phyloP scores from a whole-genome alignment of 2,113 vertebrate genomes.

The Desmodus rotundus region DNA sequence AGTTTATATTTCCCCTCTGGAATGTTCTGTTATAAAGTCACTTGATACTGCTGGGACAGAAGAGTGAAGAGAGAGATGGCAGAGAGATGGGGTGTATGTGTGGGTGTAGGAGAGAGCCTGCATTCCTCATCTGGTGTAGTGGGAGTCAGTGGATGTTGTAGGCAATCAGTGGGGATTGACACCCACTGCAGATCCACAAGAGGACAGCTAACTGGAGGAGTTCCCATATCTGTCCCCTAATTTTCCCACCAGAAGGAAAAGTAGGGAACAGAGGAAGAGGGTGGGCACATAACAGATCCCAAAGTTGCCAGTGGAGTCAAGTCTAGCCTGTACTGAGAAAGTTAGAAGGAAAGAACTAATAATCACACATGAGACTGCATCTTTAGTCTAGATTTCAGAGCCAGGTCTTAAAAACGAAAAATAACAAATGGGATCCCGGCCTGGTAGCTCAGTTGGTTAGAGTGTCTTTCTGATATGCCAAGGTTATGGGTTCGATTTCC shows the following conservation, averaged over 20 bases:
- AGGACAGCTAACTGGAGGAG: not conserved
- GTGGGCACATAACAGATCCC: fast-evolving
- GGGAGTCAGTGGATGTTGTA: not conserved
- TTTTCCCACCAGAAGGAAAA: not conserved
- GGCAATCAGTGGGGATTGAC: not conserved
- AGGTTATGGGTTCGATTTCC: no score
- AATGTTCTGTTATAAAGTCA: not conserved
- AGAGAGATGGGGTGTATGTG: fast-evolving
- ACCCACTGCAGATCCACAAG: not conserved
- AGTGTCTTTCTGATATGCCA: no score
- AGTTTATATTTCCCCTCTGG: not conserved
- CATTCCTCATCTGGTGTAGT: not conserved
- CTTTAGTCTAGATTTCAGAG: not conserved
- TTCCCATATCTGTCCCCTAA: no score
- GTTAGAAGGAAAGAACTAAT: not conserved
- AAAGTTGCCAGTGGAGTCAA: not conserved
- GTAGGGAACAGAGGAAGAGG: not conserved
- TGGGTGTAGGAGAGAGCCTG: fast-evolving
- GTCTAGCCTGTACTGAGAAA: fast-evolving
- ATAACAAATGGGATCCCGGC: no score
- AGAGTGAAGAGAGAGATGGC: not conserved
- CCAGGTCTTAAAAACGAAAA: not conserved
- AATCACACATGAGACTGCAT: not conserved
- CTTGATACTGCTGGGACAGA: not conserved
- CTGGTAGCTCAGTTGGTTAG: no score